Evolutionary conservation across 2,888 invertebrate genomes (phyloP).

Genomic region (Melieria omissa): DNA sequence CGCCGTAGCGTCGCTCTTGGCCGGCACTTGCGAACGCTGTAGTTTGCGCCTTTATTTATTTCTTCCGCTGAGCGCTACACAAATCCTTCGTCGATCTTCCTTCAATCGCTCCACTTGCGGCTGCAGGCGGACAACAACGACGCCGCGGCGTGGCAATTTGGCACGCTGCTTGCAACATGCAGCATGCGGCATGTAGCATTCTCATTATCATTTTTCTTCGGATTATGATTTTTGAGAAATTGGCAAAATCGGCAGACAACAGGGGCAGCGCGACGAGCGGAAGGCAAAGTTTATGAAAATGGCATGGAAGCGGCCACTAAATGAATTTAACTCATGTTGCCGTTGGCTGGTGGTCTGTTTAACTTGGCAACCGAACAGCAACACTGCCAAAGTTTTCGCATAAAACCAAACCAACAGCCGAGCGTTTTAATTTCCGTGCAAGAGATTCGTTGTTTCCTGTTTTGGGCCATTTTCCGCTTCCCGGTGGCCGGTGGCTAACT

Average conservation of each 20-base stretch:
- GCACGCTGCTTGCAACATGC: slow-evolving; percentile 24
- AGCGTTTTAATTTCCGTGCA: slow-evolving; percentile 60
- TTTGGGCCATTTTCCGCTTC: slow-evolving; percentile 21
- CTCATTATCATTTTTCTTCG: slow-evolving; percentile 28
- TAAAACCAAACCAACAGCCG: slow-evolving; percentile 44
- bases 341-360: neutral
- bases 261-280: neutral
- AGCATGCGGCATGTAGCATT: slow-evolving; percentile 24
- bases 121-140: no score
- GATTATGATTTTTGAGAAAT: slow-evolving; percentile 30
- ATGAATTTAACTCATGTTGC: slow-evolving; percentile 15
- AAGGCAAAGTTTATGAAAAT: slow-evolving; percentile 24
- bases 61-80: neutral
- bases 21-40: no score
- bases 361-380: slow-evolving; percentile 24
- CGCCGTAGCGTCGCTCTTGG: no score
- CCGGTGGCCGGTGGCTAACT: neutral
- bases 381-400: slow-evolving; percentile 52
- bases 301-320: slow-evolving; percentile 23
- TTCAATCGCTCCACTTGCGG: neutral
- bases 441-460: slow-evolving; percentile 50
- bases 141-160: slow-evolving; percentile 10
- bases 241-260: slow-evolving; percentile 4
- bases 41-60: neutral
- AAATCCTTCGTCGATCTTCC: neutral